Evolutionary conservation across 2,113 vertebrate genomes (phyloP), one percentile per base, ranked within the genome.

Genomic region (Cyanocitta stelleri): DNA sequence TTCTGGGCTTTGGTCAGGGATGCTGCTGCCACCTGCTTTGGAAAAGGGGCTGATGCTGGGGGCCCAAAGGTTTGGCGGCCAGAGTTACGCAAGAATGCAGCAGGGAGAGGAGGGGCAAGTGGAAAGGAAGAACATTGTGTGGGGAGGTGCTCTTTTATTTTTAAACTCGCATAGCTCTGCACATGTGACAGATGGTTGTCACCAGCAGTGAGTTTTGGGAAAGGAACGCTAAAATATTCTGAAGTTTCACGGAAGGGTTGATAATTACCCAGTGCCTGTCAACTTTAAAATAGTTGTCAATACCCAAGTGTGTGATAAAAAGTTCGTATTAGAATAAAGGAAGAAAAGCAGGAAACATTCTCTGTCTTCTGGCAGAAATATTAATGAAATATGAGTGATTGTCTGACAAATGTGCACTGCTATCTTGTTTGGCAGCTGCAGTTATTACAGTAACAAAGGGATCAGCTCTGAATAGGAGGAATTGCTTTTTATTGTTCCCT

Each of bases 121-220:
- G 41, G 86, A 95, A 81, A 48, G 85, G 90, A 90, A 82, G 93
- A 94, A 93, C 93, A 54, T 35, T 86, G 79, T 94, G 90, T 88
- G 66, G 68, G 95, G 88, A 87, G 83, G 93, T 83, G 55, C 92
- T 96, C 49, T 91, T 93, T 92, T 96, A 97, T 95, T 97, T 97
- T 93, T 94, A 97, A 95, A 90, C 80, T 81, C 7, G 1, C 76
- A 49, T 67, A 89, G 80, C 86, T 93, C 69, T 90, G 90, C 80
- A 84, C 94, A 88, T 97, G 92, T 95, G 93, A 94, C 93, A 97
- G 90, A 96, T 96, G 95, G 93, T 92, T 97, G 96, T 95, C 88
- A 93, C 88, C 76, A 92, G 83, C 75, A 97, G 76, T 55, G 90
- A 94, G 76, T 90, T 93, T 94, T 49, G 86, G 92, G 80, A 87